These are phyloP conservation scores for Notospermus geniculatus DNA, from an alignment of 1,140 invertebrate species.

Conservation along the genomic window DNA sequence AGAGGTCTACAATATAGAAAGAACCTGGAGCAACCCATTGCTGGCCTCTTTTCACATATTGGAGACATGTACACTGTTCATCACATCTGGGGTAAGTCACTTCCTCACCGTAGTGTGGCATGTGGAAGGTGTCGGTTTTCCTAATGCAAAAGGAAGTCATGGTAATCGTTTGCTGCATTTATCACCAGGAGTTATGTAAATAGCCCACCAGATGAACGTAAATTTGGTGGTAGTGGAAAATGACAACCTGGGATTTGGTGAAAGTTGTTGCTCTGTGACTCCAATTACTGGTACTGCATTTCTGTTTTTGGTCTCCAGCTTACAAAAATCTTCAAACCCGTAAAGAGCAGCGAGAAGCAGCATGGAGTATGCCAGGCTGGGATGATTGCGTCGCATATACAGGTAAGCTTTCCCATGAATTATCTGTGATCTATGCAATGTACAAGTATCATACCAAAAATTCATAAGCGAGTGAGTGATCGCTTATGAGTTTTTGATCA, in stretches of 20 bases:
- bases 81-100: conserved; percentile 94
- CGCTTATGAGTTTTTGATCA: neutral
- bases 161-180: no score
- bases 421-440: neutral
- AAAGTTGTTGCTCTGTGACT: neutral
- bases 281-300: neutral
- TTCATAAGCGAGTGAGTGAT: neutral
- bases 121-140: no score
- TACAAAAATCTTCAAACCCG: conserved; percentile 86
- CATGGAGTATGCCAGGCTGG: conserved; percentile 96
- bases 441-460: no score
- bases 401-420: conserved; percentile 37
- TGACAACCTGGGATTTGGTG: no score
- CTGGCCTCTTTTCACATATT: conserved; percentile 95
- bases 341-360: conserved; percentile 89
- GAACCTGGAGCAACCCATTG: conserved; percentile 90
- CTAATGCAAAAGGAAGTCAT: no score
- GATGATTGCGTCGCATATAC: conserved; percentile 97
- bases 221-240: no score
- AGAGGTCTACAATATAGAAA: conserved; percentile 86
- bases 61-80: conserved; percentile 94
- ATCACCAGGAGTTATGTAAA: no score
- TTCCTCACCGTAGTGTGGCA: no score
- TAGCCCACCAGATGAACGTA: no score
- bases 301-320: conserved; percentile 63